Evolutionary conservation across 2,888 invertebrate species (phyloP), one percentile per base, ranked within the genome.

Genomic region (Sinhomidia bicolor): DNA sequence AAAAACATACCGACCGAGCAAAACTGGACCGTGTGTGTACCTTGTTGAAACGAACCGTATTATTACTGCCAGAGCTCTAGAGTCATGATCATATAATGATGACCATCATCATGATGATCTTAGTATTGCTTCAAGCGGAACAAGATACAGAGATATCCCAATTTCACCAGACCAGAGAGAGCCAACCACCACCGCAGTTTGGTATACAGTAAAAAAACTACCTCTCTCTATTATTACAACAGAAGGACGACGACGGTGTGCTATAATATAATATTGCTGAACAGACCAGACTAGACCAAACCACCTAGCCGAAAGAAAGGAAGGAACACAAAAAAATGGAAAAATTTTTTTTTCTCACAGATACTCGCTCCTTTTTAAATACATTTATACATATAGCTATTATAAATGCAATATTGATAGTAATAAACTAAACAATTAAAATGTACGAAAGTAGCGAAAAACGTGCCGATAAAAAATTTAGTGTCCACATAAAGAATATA

Each of bases 101-200:
- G 78, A 29, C 54, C 26, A 51, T 20, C 5, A 47, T 51, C n/a
- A 51, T 51, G 54, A 51, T 51, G 26, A 26, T 29, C 1, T 44
- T 84, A 81, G 65, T 76, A 85, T 81, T 60, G 89, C 89, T 86
- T 89, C 81, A 26, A 86, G 86, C 86, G 86, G 85, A 89, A 81
- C 80, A 57, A 80, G 36, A 54, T 86, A 41, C 10, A 68, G 68
- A 79, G 85, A 62, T 44, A 44, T 54, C 36, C 36, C 32, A 41
- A 54, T 41, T 51, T 44, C 36, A 23, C 20, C 60, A 26, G 68
- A 51, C 32, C 81, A 62, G 10, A 65, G 41, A 65, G 14, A 51
- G 32, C 78, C 57, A 17, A 76, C 20, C 44, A 26, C 12, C 62
- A 29, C 65, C n/a, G 23, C 29, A 62, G 26, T 47, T 62, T 62